Evolutionary conservation across 1,140 invertebrate genomes (phyloP), one percentile per base, ranked within the genome.

Genomic region (Helicoverpa armigera): DNA sequence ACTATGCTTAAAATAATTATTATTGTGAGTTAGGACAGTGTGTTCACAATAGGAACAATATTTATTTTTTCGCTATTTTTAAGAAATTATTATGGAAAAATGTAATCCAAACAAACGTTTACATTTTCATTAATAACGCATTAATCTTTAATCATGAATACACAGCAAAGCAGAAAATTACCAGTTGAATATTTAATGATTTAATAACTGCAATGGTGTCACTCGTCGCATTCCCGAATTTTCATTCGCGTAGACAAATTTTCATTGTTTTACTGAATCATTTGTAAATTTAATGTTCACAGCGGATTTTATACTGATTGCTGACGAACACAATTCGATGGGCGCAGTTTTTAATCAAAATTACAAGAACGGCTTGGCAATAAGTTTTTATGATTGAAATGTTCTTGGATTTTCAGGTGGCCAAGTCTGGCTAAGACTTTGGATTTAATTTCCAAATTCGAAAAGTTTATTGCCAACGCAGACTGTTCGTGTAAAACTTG

Each of bases 401-500:
- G 16, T 65, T 12, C 50, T 73, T 51, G 74, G 60, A 65, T 56
- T 48, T 81, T 70, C 79, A 81, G 82, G 76, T 81, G 82, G 79
- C 56, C 72, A 72, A 78, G 29, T 31, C 35, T 76, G 16, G 31
- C 13, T 29, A 58, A 76, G 75, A 77, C 80, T 81, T 82, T 70
- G 81, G 79, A 85, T 82, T 82, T 78, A 82, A 82, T 81, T 82
- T 77, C 13, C 67, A 76, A 82, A 85, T 74, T 82, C 72, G 81
- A 80, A 82, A 84, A 80, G 51, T 84, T 84, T 78, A 79, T 81
- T 82, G 80, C 72, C 65, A 74, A 31, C 23, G 60, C 77, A 82
- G 76, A 82, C 78, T 79, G 79, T 79, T 84, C 83, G 74, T 63
- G 79, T 72, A 51, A 79, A 82, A 85, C 81, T 85, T 85, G 80